phyloP scores from a whole-genome alignment of 2,888 invertebrate species.

The Eretmocerus hayati region DNA sequence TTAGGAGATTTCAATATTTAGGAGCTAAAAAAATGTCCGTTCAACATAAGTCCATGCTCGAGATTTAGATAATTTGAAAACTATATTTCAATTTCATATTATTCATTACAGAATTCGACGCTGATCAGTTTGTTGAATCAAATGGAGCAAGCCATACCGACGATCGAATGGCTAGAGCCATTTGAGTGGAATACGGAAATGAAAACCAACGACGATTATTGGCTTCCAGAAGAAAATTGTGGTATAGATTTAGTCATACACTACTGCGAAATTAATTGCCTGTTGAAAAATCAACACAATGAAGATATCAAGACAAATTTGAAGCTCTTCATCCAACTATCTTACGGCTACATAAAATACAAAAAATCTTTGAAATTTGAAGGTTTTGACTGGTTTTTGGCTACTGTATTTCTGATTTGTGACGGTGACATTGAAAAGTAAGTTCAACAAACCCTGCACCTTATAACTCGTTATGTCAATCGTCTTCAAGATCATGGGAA shows the following conservation, averaged over 20 bases:
- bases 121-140: slow-evolving; percentile 36
- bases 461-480: no score
- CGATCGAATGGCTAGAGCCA: slow-evolving; percentile 37
- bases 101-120: slow-evolving; percentile 30
- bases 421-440: slow-evolving; percentile 37
- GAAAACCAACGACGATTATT: slow-evolving; percentile 29
- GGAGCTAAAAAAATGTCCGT: no score
- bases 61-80: no score
- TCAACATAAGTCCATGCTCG: no score
- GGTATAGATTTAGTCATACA: slow-evolving; percentile 36
- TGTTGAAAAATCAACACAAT: slow-evolving; percentile 24
- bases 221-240: slow-evolving; percentile 38
- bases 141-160: slow-evolving; percentile 42
- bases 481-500: no score
- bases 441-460: no score
- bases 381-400: slow-evolving; percentile 43
- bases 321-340: slow-evolving; percentile 34
- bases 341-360: slow-evolving; percentile 37
- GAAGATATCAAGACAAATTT: slow-evolving; percentile 29
- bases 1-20: no score
- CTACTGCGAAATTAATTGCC: slow-evolving; percentile 34
- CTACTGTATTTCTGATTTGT: slow-evolving; percentile 41
- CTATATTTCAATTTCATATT: no score
- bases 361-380: slow-evolving; percentile 31
- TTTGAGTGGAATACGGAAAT: slow-evolving; percentile 34